These are phyloP conservation scores for Halichoeres trimaculatus DNA, from an alignment of 2,113 vertebrate genomes.

Conservation along the genomic window DNA sequence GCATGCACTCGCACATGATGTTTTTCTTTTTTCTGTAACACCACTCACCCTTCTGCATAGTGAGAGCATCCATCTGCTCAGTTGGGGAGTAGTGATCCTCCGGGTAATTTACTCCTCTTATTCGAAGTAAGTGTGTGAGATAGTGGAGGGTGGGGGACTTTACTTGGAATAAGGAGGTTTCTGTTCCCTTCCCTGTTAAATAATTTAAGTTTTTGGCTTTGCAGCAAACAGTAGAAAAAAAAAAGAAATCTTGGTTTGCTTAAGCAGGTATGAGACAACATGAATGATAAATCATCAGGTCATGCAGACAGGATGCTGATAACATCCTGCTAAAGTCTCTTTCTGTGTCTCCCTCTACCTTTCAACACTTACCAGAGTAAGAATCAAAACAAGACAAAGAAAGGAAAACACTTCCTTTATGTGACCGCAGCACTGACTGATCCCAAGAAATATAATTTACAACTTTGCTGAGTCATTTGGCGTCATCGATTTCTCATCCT, in stretches of 20 bases:
- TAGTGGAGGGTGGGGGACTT: constrained; percentile 18
- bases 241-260: not conserved
- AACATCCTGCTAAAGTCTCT: constrained; percentile 56
- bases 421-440: not conserved
- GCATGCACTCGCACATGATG: not conserved
- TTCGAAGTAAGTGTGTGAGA: constrained; percentile 20
- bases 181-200: constrained; percentile 4
- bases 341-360: not conserved
- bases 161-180: constrained; percentile 6
- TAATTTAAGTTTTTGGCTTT: not conserved
- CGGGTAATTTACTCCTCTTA: constrained; percentile 46
- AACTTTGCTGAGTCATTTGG: constrained; percentile 45
- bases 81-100: constrained; percentile 13
- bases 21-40: constrained; percentile 24
- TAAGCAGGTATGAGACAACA: constrained; percentile 13
- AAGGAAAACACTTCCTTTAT: not conserved
- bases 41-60: not conserved
- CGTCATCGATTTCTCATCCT: constrained; percentile 15
- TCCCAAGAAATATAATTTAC: not conserved
- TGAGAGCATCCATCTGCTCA: constrained; percentile 54
- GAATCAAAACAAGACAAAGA: constrained; percentile 18
- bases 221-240: too few species aligned
- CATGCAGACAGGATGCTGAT: constrained; percentile 72
- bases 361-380: too few species aligned
- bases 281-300: constrained; percentile 50